These are phyloP conservation scores for Corythaeola cristata DNA, from an alignment of 2,113 vertebrate species.

Conservation along the genomic window DNA sequence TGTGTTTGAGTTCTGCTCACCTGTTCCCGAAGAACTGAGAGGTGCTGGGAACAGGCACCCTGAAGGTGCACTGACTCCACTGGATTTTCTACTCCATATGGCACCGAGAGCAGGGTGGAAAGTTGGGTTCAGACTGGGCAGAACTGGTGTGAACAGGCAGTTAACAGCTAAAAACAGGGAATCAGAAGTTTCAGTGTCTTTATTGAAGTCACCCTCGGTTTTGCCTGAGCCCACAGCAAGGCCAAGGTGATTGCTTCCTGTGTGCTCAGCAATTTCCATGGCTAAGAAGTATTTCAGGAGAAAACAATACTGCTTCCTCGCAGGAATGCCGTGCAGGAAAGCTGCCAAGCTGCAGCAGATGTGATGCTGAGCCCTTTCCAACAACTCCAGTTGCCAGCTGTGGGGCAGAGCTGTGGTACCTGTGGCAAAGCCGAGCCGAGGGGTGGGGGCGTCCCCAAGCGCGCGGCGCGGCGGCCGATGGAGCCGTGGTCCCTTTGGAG, in stretches of 20 bases:
- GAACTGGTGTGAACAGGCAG: background rate
- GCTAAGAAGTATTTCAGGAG: background rate
- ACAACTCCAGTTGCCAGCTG: background rate
- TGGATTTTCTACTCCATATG: fast-evolving
- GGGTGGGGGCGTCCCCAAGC: background rate
- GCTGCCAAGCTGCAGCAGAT: background rate
- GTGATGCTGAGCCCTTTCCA: background rate
- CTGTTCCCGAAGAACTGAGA: background rate
- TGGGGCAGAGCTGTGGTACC: background rate
- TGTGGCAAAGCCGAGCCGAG: no score
- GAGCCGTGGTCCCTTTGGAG: no score
- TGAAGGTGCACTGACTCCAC: background rate
- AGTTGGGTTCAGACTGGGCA: background rate
- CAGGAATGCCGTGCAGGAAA: background rate
- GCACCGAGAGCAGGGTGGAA: background rate
- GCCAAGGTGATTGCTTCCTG: background rate
- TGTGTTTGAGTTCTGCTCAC: background rate
- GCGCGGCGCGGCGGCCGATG: background rate
- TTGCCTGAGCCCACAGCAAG: background rate
- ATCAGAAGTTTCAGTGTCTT: background rate
- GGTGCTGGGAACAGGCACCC: background rate
- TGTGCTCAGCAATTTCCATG: fast-evolving
- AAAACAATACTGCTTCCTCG: background rate
- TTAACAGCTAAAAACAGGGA: background rate
- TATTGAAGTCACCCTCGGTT: background rate